Evolutionary conservation across 2,113 vertebrate species (phyloP).

Genomic region (Galbula dea): DNA sequence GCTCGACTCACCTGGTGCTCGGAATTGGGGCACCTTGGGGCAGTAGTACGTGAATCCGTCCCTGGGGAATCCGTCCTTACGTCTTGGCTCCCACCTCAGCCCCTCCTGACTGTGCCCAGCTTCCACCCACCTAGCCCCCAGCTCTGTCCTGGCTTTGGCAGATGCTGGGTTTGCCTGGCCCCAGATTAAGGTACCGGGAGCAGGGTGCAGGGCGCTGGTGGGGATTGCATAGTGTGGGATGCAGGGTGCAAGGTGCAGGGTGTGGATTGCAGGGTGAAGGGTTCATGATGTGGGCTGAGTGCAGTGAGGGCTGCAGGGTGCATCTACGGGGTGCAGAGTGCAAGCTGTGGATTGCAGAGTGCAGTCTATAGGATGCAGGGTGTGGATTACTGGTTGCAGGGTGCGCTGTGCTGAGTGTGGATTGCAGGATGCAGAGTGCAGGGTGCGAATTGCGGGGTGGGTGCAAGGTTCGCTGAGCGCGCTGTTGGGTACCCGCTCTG

Average conservation of each 20-base stretch:
- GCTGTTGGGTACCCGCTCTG: no score
- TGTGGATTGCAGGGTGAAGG: background rate
- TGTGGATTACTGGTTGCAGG: no score
- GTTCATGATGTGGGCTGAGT: no score
- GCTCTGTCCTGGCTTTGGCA: background rate
- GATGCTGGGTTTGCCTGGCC: background rate
- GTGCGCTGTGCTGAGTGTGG: fast-evolving
- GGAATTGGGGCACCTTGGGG: background rate
- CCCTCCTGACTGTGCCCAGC: background rate
- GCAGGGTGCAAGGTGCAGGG: background rate
- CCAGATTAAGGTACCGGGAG: fast-evolving
- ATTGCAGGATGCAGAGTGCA: background rate
- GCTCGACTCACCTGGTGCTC: no score
- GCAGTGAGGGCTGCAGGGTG: background rate
- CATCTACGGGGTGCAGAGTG: no score
- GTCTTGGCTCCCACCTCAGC: background rate
- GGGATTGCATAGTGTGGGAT: background rate
- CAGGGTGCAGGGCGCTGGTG: no score
- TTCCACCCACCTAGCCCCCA: background rate
- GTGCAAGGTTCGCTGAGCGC: no score
- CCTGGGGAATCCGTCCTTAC: background rate
- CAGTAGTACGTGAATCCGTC: background rate
- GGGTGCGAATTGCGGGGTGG: background rate
- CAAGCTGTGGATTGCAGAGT: background rate
- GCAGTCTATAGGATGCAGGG: fast-evolving